Evolutionary conservation across 2,113 vertebrate species (phyloP), one percentile per base, ranked within the genome.

Genomic region (Diphyllodes magnificus): DNA sequence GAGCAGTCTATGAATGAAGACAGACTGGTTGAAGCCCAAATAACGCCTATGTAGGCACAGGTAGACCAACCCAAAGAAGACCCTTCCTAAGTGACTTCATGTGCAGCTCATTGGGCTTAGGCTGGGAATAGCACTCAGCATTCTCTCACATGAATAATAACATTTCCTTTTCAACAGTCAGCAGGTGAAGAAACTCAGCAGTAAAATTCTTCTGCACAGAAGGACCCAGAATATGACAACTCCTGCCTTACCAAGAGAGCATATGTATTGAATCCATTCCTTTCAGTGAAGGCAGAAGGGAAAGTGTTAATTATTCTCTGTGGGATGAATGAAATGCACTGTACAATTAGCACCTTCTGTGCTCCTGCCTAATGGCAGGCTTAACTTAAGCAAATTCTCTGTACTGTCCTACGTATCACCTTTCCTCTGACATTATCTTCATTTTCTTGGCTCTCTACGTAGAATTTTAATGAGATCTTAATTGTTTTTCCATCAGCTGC

Each of bases 401-500:
- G 1, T 92, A 49, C 71, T 96, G 82, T 93, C 94, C 94, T 95
- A 86, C 14, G 1, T 92, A 96, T 95, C 94, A 90, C 94, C 93
- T 95, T 94, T 96, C 94, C 60, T 93, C 68, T 93, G 87, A 95
- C 88, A 95, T 92, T 95, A 95, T 88, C 92, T 94, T 94, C 93
- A 82, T 93, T 94, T 91, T 90, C 92, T 93, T 96, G 94, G 90
- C 92, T 94, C 68, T 90, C 76, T 78, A 60, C 4, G 13, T 13
- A 90, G 94, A 94, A 96, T 96, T 94, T 96, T 94, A 95, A 97
- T 90, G 90, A 95, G 79, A 86, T 81, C 85, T 93, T 96, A 94
- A 95, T 95, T 96, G 92, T 96, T 95, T 95, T 96, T 94, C 90
- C 92, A 93, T 96, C 96, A 96, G 82, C 94, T 92, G 85, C 90